Percentiles rank a stretch among this genome's conserved stretches.
These are phyloP conservation scores for Megalops atlanticus DNA, from an alignment of 2,113 vertebrate genomes.

Conservation along the genomic window DNA sequence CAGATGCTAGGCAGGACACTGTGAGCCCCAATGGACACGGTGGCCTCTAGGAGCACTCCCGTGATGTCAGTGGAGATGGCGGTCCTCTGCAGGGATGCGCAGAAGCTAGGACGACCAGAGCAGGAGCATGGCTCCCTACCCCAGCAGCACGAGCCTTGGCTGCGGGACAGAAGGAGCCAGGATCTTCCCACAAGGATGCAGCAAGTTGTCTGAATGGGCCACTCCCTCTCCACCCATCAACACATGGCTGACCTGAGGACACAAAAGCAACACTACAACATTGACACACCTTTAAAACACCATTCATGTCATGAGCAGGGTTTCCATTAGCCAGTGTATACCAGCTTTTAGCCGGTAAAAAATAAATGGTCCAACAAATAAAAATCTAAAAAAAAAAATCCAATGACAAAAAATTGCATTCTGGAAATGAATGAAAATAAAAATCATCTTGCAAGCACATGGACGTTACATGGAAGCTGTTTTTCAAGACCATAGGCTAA, in stretches of 20 bases:
- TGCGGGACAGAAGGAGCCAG: constrained; percentile 42
- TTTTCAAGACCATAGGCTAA: too few species aligned
- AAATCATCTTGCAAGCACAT: too few species aligned
- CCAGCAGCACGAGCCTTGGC: constrained; percentile 36
- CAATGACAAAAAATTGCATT: too few species aligned
- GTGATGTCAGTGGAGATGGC: constrained; percentile 70
- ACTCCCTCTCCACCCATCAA: constrained; percentile 54
- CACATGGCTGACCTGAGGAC: constrained; percentile 67
- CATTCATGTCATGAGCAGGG: too few species aligned
- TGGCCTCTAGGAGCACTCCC: constrained; percentile 78
- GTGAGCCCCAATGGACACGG: constrained; percentile 74
- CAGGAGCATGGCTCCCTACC: constrained; percentile 53
- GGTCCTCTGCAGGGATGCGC: constrained; percentile 71
- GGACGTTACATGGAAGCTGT: too few species aligned
- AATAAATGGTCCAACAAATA: too few species aligned
- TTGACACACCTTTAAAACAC: too few species aligned
- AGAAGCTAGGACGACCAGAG: constrained; percentile 54
- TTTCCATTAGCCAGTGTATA: too few species aligned
- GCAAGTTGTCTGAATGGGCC: constrained; percentile 50
- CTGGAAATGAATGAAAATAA: too few species aligned
- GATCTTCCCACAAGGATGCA: constrained; percentile 57
- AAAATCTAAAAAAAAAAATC: too few species aligned
- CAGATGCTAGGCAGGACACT: constrained; percentile 69
- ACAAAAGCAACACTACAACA: constrained; percentile 48
- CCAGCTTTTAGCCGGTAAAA: too few species aligned